Evolutionary conservation across 1,140 invertebrate species (phyloP), one percentile per base, ranked within the genome.

Genomic region (Oppia nitens): DNA sequence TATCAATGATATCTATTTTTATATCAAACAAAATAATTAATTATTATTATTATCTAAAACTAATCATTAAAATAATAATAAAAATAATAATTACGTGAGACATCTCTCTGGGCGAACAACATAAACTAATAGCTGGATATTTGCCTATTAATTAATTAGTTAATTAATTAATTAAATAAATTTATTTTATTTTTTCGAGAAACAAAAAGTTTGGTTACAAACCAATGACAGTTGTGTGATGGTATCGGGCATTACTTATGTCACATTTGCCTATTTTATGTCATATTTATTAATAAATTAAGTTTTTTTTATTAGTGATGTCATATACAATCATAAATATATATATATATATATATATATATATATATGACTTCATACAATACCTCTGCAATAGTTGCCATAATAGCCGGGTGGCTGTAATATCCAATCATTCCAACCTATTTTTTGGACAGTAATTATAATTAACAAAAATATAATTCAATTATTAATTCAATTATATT

Each of bases 381-480:
- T 59, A 62, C 60, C 62, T 55, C 58, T 56, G 45, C 62, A 63
- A 27, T 63, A 63, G 55, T 63, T 62, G 9, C 55, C 62, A 45
- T 58, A 45, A 47, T 63, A 63, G 14, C 62, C 62, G 1, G 50
- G 26, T 3, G 62, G 62, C 26, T 62, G 56, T 11, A 63, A 23
- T 29, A 63, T 63, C 62, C 62, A 63, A 61, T 63, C 62, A 50
- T 62, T 52, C 62, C 62, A 63, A 40, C 59, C 59, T 56, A 14
- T 24, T 12, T 32, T 3, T 11, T 20, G 32, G 20, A 53, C 6
- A 20, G 26, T 14, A 11, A 24, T 12, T 3, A 25, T 26, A 53
- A 24, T 53, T 17, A 53, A 20, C 11, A 12, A 24, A 25, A 24
- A 14, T 4, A 23, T 23, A 26, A 24, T 6, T 11, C 26, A 11